phyloP scores from a whole-genome alignment of 2,888 invertebrate species.

The Yponomeuta sedellus region DNA sequence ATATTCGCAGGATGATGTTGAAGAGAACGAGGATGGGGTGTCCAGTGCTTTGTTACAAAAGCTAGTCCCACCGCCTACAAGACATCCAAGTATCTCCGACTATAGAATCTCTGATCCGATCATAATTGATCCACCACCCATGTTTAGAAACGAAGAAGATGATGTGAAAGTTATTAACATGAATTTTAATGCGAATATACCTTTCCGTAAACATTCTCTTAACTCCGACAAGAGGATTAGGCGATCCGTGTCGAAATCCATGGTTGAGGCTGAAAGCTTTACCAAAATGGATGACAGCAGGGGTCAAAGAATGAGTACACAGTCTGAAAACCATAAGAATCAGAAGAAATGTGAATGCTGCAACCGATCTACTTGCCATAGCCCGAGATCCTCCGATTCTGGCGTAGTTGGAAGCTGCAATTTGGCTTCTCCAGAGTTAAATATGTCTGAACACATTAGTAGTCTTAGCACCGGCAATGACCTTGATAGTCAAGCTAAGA shows the following conservation, averaged over 20 bases:
- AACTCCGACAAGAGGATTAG: constrained; percentile 78
- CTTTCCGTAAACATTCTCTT: constrained; percentile 74
- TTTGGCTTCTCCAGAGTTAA: constrained; percentile 82
- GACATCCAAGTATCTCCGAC: constrained; percentile 1
- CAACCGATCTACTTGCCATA: constrained; percentile 78
- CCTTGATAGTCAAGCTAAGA: constrained; percentile 56
- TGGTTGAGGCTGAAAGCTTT: constrained; percentile 59
- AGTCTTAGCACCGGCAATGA: constrained; percentile 46
- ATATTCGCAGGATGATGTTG: constrained; percentile 38
- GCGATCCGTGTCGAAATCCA: constrained; percentile 61
- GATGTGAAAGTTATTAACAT: constrained; percentile 62
- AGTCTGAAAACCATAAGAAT: constrained; percentile 54
- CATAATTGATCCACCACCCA: constrained; percentile 76
- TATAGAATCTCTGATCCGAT: constrained; percentile 45
- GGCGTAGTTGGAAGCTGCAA: constrained; percentile 91
- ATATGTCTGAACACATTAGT: constrained; percentile 51
- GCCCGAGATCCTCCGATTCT: constrained; percentile 87
- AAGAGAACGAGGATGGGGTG: constrained; percentile 27
- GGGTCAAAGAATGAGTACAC: constrained; percentile 60
- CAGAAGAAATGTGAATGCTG: constrained; percentile 76
- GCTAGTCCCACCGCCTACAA: constrained; percentile 61
- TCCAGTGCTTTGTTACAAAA: constrained; percentile 35
- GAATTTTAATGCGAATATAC: constrained; percentile 56
- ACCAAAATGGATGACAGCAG: constrained; percentile 40
- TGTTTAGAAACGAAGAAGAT: constrained; percentile 74